Evolutionary conservation across 1,140 invertebrate species (phyloP), one percentile per base, ranked within the genome.

Genomic region (Bombus polaris): DNA sequence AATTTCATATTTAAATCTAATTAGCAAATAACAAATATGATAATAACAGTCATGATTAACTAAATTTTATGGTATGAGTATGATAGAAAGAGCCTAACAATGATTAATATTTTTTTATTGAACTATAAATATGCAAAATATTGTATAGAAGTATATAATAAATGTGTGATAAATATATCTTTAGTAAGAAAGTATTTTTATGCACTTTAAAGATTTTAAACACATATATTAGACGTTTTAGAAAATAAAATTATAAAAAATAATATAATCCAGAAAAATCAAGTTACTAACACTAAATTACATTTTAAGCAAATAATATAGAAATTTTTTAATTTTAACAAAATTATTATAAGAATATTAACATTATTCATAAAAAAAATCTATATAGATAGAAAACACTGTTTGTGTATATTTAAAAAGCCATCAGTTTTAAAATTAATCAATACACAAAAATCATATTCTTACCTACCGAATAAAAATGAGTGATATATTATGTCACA

Each of bases 221-320:
- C 18, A 68, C 12, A 28, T 25, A 87, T 71, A 81, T 77, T 71
- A 73, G 79, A 22, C 35, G 44, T n/a, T 80, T 70, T 74, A 15
- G n/a, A 85, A 81, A 37, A 74, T 42, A 76, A 81, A 47, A 6
- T 77, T 81, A 13, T 18, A 57, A 57, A 57, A 73, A 53, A 72
- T n/a, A 53, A 79, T 35, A 53, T 47, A 42, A 80, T 62, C 74
- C 25, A 42, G 5, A 28, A 72, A 66, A 66, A 44, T 62, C n/a
- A 28, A 78, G 12, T 22, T 47, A 53, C 9, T 12, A 37, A 47
- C 13, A 25, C 2, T 47, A 68, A 47, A 35, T 78, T 44, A 65
- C 44, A 32, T 44, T 66, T 39, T 8, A n/a, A 47, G 47, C n/a
- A 12, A 39, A 53, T 70, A 72, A 57, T 57, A 47, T 35, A 62